These are phyloP conservation scores for Fistularia commersonii DNA, from an alignment of 2,797 vertebrate species.

Conservation along the genomic window DNA sequence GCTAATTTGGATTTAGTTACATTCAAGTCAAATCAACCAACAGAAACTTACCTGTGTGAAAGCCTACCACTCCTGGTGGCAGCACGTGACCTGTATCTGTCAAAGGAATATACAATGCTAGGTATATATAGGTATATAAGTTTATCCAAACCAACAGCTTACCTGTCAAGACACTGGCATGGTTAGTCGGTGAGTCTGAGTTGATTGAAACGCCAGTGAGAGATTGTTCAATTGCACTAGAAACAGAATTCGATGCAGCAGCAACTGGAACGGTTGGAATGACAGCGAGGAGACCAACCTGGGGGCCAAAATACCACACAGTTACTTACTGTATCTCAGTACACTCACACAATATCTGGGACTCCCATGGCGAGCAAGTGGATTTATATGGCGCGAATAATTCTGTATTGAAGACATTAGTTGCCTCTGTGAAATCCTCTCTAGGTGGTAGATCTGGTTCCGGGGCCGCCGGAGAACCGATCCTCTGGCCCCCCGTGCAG, in stretches of 20 bases:
- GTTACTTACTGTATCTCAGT: background rate
- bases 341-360: background rate
- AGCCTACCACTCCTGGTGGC: conserved; percentile 61
- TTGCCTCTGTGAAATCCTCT: conserved; percentile 92
- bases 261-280: conserved; percentile 70
- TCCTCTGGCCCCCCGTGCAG: conserved; percentile 85
- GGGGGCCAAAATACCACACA: conserved; percentile 13
- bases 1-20: no score
- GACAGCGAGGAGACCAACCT: conserved; percentile 92
- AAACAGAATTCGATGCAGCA: conserved; percentile 65
- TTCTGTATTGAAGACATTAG: background rate
- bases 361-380: background rate
- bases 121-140: no score
- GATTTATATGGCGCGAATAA: background rate
- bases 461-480: conserved; percentile 77
- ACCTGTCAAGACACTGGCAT: conserved; percentile 65
- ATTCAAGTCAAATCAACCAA: no score
- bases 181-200: conserved; percentile 62
- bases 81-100: conserved; percentile 72
- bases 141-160: background rate
- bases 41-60: conserved; percentile 41
- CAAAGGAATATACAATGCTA: conserved; percentile 77
- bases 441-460: conserved; percentile 76
- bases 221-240: conserved; percentile 77
- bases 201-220: conserved; percentile 54